These are phyloP conservation scores for Lutjanus argentimaculatus DNA, from an alignment of 2,797 vertebrate genomes.

Conservation along the genomic window DNA sequence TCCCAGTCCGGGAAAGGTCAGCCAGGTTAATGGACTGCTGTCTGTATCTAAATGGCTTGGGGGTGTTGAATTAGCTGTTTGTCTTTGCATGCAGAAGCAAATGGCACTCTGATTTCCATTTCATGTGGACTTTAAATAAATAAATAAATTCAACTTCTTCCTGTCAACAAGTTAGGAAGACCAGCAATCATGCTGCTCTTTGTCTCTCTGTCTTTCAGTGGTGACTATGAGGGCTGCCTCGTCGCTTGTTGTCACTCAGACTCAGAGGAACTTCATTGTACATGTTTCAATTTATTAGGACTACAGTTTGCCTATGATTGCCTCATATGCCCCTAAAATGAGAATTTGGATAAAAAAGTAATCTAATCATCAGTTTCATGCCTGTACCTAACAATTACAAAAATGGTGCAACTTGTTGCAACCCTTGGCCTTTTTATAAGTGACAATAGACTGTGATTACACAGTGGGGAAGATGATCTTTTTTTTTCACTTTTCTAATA, in stretches of 20 bases:
- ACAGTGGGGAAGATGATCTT: conserved; percentile 8
- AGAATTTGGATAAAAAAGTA: not conserved
- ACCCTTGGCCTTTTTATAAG: conserved; percentile 22
- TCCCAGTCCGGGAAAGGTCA: too few relatives aligned
- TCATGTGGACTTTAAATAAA: too few relatives aligned
- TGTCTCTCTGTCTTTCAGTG: not conserved
- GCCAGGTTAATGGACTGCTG: too few relatives aligned
- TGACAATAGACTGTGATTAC: conserved; percentile 27
- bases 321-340: not conserved
- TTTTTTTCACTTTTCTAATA: conserved; percentile 35
- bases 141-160: conserved; percentile 1
- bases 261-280: not conserved
- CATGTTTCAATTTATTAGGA: not conserved
- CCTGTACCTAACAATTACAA: not conserved
- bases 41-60: too few relatives aligned
- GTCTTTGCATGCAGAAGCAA: too few relatives aligned
- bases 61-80: too few relatives aligned
- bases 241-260: not conserved
- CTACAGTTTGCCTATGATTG: not conserved
- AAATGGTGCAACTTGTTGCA: conserved; percentile 43
- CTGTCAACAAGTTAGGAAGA: not conserved
- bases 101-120: too few relatives aligned
- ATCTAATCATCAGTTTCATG: conserved; percentile 10
- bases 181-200: not conserved
- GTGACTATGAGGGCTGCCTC: not conserved